Evolutionary conservation across 2,888 invertebrate species (phyloP).

Genomic region (Mimachlamys varia): DNA sequence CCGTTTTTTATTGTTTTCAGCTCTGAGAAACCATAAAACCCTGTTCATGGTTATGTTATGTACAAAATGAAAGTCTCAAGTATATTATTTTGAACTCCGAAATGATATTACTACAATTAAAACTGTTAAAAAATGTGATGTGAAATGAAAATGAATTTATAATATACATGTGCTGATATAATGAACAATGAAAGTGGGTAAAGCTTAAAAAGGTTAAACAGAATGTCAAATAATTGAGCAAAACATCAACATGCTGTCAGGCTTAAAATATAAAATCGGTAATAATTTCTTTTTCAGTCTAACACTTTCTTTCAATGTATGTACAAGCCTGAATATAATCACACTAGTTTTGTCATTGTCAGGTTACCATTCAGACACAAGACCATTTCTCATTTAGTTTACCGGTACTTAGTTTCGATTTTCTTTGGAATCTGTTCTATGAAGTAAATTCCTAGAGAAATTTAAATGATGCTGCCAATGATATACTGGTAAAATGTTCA

Average conservation of each 20-base stretch:
- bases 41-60: neutral
- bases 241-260: neutral
- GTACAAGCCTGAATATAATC: too few relatives aligned
- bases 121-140: neutral
- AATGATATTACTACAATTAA: neutral
- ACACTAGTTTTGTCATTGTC: too few relatives aligned
- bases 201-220: neutral
- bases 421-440: too few relatives aligned
- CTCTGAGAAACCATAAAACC: neutral
- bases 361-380: too few relatives aligned
- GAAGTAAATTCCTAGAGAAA: too few relatives aligned
- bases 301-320: too few relatives aligned
- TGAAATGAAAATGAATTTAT: neutral
- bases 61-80: neutral
- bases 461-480: too few relatives aligned
- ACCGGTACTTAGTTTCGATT: too few relatives aligned
- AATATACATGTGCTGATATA: neutral
- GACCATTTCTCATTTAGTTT: too few relatives aligned
- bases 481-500: too few relatives aligned
- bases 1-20: neutral
- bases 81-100: neutral
- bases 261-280: neutral
- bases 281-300: too few relatives aligned
- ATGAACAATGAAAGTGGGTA: neutral
- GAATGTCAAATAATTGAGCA: neutral